These are phyloP conservation scores for Mellivora capensis DNA, from an alignment of 2,113 vertebrate species.

Conservation along the genomic window DNA sequence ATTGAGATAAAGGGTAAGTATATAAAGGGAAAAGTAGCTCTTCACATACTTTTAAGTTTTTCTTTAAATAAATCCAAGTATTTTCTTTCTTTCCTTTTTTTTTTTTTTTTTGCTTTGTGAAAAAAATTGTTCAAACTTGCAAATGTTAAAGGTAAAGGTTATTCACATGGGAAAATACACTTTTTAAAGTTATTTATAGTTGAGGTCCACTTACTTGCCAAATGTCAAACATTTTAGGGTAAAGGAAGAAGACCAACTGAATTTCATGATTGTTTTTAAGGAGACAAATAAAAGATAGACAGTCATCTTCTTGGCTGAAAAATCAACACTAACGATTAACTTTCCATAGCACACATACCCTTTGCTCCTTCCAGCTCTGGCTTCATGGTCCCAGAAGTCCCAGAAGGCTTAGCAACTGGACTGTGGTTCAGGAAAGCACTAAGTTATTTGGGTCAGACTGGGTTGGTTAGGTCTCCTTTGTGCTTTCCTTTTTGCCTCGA, in stretches of 20 bases:
- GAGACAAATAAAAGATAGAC: neutral
- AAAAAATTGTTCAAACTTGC: neutral
- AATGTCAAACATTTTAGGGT: constrained; percentile 35
- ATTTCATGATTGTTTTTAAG: constrained; percentile 26
- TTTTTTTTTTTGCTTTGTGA: neutral
- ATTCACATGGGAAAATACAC: neutral
- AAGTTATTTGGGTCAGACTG: neutral
- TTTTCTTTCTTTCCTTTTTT: neutral
- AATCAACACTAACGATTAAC: neutral
- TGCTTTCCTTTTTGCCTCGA: neutral
- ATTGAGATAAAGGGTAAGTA: neutral
- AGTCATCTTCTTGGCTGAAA: neutral
- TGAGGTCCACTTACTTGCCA: constrained; percentile 30
- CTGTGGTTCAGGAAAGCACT: neutral
- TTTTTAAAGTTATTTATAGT: constrained; percentile 9
- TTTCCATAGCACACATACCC: neutral
- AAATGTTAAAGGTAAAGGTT: constrained; percentile 46
- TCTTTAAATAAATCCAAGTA: neutral
- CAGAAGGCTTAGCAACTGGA: neutral
- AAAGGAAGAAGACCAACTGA: neutral
- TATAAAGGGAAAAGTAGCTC: neutral
- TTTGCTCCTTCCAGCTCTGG: neutral
- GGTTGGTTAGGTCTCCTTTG: neutral
- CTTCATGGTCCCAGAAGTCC: neutral
- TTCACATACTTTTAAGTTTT: neutral